Evolutionary conservation across 2,797 vertebrate species (phyloP), one percentile per base, ranked within the genome.

Genomic region (Sparidentex hasta): DNA sequence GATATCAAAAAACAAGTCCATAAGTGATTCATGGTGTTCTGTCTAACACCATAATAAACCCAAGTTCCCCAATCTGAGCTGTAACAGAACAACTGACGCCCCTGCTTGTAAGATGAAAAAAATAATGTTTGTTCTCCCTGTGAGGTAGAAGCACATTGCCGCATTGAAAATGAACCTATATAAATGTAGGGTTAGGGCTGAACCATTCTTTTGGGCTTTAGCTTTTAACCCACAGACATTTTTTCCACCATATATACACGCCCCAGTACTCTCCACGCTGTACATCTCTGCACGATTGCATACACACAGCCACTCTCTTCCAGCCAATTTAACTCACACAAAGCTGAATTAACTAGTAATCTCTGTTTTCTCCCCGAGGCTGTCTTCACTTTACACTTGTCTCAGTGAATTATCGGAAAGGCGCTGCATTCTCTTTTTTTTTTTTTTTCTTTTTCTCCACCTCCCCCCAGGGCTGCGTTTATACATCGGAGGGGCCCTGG

Each of bases 301-400:
- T 14, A 41, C 48, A 55, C 57, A 44, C 69, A 78, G 58, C 70
- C 65, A 50, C 69, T 80, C 76, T 76, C 71, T 83, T 92, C 78
- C 75, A 73, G 84, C 63, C 90, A 89, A 89, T 92, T 93, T 83
- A 87, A 90, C 87, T 80, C 78, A 11, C 88, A 88, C 84, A 90
- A 84, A 83, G 81, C 82, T 84, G 87, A 87, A 88, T 91, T 89
- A 92, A 88, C 80, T 54, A 84, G 76, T 84, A 83, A 83, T 88
- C 86, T 80, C 68, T 76, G 80, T 86, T 87, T 76, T 80, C 68
- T 84, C 84, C 86, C 85, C 0, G 62, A 46, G 85, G 82, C 77
- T 48, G 61, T 78, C 75, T 82, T 89, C 71, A 87, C 86, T 90
- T 86, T 84, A 77, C 78, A 85, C 80, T 84, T 83, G 85, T 91